phyloP scores from a whole-genome alignment of 2,113 vertebrate species.

The Ochotona princeps region DNA sequence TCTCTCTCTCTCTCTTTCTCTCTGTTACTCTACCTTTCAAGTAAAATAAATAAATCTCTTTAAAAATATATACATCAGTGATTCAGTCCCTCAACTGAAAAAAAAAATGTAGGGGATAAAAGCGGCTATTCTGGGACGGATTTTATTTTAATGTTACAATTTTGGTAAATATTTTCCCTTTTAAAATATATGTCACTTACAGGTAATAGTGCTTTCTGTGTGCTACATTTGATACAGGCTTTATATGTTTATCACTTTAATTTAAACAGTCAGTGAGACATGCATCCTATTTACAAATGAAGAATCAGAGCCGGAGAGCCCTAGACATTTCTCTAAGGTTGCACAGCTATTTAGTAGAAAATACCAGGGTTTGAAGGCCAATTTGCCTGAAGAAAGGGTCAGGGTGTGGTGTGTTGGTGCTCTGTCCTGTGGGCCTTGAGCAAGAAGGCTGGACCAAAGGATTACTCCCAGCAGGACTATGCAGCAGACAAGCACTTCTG shows the following conservation, averaged over 20 bases:
- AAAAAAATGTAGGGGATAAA: background rate
- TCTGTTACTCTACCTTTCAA: no score
- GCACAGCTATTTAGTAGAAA: constrained; percentile 10
- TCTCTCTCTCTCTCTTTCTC: no score
- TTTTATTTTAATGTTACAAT: constrained; percentile 33
- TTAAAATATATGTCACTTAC: background rate
- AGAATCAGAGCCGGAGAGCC: background rate
- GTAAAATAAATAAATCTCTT: no score
- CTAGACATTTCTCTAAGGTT: constrained; percentile 6
- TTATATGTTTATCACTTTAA: background rate
- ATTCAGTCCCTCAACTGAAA: background rate
- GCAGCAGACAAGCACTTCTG: background rate
- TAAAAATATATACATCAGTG: no score
- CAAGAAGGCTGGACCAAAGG: background rate
- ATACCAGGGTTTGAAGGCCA: background rate
- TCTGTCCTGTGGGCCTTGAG: background rate
- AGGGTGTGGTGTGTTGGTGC: background rate
- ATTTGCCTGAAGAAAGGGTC: background rate
- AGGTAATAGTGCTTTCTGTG: background rate
- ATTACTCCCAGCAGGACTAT: background rate
- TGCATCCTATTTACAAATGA: background rate
- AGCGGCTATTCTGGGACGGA: background rate
- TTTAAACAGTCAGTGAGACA: background rate
- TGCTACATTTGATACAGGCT: background rate
- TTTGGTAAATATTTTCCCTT: background rate